Percentiles rank a stretch among this genome's conserved stretches.
phyloP scores from a whole-genome alignment of 2,888 invertebrate genomes.

The Idaea biselata region DNA sequence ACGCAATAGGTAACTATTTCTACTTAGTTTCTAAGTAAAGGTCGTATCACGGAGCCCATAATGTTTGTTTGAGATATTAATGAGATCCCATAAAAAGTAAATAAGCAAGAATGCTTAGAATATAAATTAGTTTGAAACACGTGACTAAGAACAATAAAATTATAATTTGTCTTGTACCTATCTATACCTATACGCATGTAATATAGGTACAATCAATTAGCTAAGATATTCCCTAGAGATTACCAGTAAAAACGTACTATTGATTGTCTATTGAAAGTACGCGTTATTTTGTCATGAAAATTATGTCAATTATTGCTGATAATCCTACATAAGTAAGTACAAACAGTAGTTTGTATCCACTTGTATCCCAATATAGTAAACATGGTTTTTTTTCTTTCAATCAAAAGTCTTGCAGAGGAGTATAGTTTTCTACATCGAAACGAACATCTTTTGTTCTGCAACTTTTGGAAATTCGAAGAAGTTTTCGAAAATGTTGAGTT shows the following conservation, averaged over 20 bases:
- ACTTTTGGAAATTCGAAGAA: too few relatives aligned
- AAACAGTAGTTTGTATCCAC: too few relatives aligned
- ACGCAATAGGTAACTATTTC: not conserved
- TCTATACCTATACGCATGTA: not conserved
- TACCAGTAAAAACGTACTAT: not conserved
- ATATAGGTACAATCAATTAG: too few relatives aligned
- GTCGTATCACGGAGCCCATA: not conserved
- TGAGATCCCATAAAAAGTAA: constrained; percentile 33
- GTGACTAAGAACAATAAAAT: constrained; percentile 17
- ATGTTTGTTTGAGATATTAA: constrained; percentile 23
- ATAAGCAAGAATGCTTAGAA: constrained; percentile 33
- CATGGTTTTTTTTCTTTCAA: too few relatives aligned
- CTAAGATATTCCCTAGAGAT: not conserved
- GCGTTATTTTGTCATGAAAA: not conserved
- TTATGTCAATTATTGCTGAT: too few relatives aligned
- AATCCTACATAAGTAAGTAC: too few relatives aligned
- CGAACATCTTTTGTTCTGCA: too few relatives aligned
- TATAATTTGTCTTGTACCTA: constrained; percentile 8
- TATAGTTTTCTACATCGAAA: too few relatives aligned
- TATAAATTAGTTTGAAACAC: constrained; percentile 31
- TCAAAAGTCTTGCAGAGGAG: too few relatives aligned
- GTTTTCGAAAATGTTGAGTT: too few relatives aligned
- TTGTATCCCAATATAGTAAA: too few relatives aligned
- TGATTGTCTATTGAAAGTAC: not conserved
- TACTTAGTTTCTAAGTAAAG: not conserved